These are phyloP conservation scores for Balanococcus diminutus DNA, from an alignment of 2,888 invertebrate species.

Conservation along the genomic window DNA sequence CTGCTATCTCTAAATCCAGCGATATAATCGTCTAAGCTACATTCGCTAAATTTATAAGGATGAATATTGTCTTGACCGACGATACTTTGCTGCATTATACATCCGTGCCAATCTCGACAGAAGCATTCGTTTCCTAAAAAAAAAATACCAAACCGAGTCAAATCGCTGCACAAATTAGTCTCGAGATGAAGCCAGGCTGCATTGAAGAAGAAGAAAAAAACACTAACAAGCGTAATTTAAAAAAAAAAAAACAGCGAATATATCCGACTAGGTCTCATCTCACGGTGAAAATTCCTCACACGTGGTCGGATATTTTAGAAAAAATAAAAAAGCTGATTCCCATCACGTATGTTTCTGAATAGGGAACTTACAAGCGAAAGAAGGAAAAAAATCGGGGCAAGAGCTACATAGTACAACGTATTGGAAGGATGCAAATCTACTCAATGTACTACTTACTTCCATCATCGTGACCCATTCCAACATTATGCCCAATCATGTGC, in stretches of 20 bases:
- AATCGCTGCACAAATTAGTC: not conserved
- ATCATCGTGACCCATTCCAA: slow-evolving; percentile 96
- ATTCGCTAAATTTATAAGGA: slow-evolving; percentile 96
- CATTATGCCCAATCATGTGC: slow-evolving; percentile 97
- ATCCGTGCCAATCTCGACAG: slow-evolving; percentile 94
- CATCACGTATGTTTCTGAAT: not conserved
- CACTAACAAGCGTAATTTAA: not conserved
- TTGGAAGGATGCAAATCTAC: not conserved
- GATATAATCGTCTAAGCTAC: slow-evolving; percentile 89
- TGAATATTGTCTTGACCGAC: slow-evolving; percentile 90
- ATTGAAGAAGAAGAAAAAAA: not conserved
- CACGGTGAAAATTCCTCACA: not conserved
- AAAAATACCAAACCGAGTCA: not conserved
- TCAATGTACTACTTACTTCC: slow-evolving; percentile 66
- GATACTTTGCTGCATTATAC: slow-evolving; percentile 93
- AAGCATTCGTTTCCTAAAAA: slow-evolving; percentile 76
- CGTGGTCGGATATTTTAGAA: not conserved
- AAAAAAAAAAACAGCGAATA: not conserved
- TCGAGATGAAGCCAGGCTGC: not conserved
- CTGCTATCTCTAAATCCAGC: slow-evolving; percentile 84
- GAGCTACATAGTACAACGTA: no score
- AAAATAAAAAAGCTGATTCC: not conserved
- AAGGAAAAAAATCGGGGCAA: not conserved
- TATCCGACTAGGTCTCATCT: not conserved
- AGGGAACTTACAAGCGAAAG: not conserved